Percentiles rank a stretch among this genome's conserved stretches.
Conservation (phyloP, 2,888 invertebrate species). For the Rhyacophila evoluta region DNA sequence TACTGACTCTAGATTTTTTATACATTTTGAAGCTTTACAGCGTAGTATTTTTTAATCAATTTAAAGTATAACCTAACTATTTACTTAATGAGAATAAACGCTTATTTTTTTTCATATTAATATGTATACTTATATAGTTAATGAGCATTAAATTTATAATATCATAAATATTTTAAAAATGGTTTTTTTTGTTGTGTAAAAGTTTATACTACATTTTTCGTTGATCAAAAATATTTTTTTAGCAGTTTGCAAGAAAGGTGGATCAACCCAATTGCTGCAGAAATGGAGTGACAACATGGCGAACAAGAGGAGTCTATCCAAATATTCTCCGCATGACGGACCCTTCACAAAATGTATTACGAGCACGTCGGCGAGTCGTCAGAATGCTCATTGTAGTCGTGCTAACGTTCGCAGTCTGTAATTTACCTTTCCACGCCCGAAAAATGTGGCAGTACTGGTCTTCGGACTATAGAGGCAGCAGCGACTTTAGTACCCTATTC, state of each 20-base stretch:
- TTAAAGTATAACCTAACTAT: no score
- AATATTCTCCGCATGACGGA: conserved; percentile 73
- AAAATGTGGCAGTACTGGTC: conserved; percentile 91
- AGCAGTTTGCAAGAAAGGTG: background rate
- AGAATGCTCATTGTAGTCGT: conserved; percentile 91
- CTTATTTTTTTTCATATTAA: no score
- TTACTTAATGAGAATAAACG: no score
- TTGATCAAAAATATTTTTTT: background rate
- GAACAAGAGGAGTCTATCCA: conserved; percentile 63
- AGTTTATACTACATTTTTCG: no score
- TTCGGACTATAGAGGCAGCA: conserved; percentile 76
- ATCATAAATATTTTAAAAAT: no score
- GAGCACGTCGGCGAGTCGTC: conserved; percentile 86
- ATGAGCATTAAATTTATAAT: no score
- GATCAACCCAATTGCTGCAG: background rate
- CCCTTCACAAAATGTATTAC: conserved; percentile 80
- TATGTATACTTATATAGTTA: no score
- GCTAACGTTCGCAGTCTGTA: conserved; percentile 88
- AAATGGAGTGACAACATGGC: conserved; percentile 54
- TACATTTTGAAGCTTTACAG: background rate
- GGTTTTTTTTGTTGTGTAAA: no score
- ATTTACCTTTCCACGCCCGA: conserved; percentile 89
- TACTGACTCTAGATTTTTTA: background rate
- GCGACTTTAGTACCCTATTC: conserved; percentile 80
- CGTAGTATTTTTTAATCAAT: no score